These are phyloP conservation scores for Dione juno DNA, from an alignment of 2,888 invertebrate genomes.

Conservation along the genomic window DNA sequence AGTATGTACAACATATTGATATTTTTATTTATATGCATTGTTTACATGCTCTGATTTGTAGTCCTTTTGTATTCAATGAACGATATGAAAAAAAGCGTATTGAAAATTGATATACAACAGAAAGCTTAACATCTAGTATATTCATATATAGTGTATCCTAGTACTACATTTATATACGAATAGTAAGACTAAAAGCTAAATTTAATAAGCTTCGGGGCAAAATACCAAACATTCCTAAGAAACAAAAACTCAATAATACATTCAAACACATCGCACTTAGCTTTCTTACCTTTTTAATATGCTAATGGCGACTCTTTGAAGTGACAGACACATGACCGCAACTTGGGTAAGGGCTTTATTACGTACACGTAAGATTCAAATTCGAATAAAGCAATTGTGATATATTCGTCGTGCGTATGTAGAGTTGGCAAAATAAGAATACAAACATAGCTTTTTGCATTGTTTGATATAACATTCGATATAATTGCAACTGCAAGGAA, in stretches of 20 bases:
- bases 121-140: too few species aligned
- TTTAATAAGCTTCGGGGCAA: conserved; percentile 15
- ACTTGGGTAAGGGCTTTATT: conserved; percentile 34
- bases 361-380: conserved; percentile 27
- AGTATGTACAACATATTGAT: too few species aligned
- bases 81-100: background rate
- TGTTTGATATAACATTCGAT: too few species aligned
- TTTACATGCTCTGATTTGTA: too few species aligned
- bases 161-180: background rate
- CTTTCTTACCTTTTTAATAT: conserved; percentile 64
- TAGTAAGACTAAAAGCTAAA: background rate
- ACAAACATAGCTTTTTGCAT: too few species aligned
- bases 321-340: conserved; percentile 46
- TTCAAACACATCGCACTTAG: conserved; percentile 43
- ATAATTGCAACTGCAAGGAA: too few species aligned
- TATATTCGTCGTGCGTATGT: conserved; percentile 40
- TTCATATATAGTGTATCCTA: too few species aligned
- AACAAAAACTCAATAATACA: conserved; percentile 34
- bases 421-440: conserved; percentile 30
- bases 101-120: background rate
- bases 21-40: too few species aligned
- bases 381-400: conserved; percentile 30
- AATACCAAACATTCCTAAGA: conserved; percentile 20
- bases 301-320: conserved; percentile 54
- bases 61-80: too few species aligned